phyloP scores from a whole-genome alignment of 1,140 invertebrate species.

The Gonioctena quinquepunctata region DNA sequence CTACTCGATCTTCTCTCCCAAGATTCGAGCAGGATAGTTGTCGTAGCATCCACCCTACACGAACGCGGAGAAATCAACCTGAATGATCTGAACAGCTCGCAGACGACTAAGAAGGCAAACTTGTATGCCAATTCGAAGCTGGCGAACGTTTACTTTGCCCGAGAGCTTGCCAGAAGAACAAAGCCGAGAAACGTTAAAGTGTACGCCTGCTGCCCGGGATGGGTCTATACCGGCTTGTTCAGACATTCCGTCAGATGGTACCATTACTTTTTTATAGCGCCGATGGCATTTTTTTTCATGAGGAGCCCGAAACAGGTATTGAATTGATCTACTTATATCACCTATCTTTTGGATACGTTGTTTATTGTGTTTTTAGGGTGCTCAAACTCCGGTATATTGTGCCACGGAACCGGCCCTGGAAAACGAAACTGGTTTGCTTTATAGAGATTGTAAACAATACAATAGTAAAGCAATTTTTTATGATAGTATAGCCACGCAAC shows the following conservation, averaged over 20 bases:
- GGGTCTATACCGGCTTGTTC: constrained; percentile 78
- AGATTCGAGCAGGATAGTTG: constrained; percentile 59
- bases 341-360: not conserved
- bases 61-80: constrained; percentile 71
- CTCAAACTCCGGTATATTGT: constrained; percentile 77
- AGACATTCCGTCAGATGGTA: constrained; percentile 72
- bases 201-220: constrained; percentile 81
- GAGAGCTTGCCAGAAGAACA: constrained; percentile 64
- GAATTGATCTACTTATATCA: not conserved
- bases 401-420: constrained; percentile 68
- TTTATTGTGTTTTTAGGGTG: constrained; percentile 60
- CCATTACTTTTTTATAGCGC: constrained; percentile 70
- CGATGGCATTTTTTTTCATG: constrained; percentile 72
- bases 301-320: constrained; percentile 72
- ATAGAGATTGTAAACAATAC: constrained; percentile 74
- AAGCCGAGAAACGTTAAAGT: constrained; percentile 68
- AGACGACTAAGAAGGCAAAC: constrained; percentile 57
- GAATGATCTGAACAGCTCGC: constrained; percentile 67
- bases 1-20: constrained; percentile 67
- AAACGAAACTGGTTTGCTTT: constrained; percentile 67
- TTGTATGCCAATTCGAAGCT: constrained; percentile 82
- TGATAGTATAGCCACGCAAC: constrained; percentile 62
- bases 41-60: constrained; percentile 61
- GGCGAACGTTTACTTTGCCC: constrained; percentile 73
- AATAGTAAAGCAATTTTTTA: constrained; percentile 66